Evolutionary conservation across 2,113 vertebrate genomes (phyloP).

Genomic region (Dascyllus trimaculatus): DNA sequence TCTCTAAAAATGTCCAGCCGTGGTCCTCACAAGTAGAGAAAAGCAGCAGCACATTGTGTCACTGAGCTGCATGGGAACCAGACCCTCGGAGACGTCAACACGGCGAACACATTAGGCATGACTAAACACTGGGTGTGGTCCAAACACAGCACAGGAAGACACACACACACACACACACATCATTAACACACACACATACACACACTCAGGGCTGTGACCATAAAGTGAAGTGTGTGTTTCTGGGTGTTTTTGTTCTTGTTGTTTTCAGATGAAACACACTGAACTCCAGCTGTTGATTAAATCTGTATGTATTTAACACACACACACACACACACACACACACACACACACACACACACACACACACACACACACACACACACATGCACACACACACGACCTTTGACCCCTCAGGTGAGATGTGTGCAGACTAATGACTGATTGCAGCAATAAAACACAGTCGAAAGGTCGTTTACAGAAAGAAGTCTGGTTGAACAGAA

Average conservation of each 20-base stretch:
- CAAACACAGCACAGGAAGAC: slow-evolving; percentile 38
- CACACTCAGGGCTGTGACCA: not conserved
- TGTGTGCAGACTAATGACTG: not conserved
- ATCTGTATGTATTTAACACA: not conserved
- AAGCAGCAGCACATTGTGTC: not conserved
- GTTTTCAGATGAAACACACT: slow-evolving; percentile 27
- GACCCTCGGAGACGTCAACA: slow-evolving; percentile 49
- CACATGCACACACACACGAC: not conserved
- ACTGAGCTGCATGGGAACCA: slow-evolving; percentile 40
- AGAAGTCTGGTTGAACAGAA: not conserved
- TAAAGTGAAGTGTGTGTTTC: slow-evolving; percentile 1
- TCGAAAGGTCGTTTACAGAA: slow-evolving; percentile 1
- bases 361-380: too few relatives aligned
- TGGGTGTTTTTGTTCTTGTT: slow-evolving; percentile 20
- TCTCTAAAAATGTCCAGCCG: not conserved
- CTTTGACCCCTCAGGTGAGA: slow-evolving; percentile 25
- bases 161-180: not conserved
- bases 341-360: too few relatives aligned
- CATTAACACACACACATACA: slow-evolving; percentile 24
- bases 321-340: too few relatives aligned
- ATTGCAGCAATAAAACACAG: not conserved
- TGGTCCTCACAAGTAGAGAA: slow-evolving; percentile 15
- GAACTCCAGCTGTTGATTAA: not conserved
- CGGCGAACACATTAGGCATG: slow-evolving; percentile 42
- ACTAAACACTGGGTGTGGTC: slow-evolving; percentile 70